Conservation (phyloP, 2,888 invertebrate species). For the Falcaria lacertinaria region DNA sequence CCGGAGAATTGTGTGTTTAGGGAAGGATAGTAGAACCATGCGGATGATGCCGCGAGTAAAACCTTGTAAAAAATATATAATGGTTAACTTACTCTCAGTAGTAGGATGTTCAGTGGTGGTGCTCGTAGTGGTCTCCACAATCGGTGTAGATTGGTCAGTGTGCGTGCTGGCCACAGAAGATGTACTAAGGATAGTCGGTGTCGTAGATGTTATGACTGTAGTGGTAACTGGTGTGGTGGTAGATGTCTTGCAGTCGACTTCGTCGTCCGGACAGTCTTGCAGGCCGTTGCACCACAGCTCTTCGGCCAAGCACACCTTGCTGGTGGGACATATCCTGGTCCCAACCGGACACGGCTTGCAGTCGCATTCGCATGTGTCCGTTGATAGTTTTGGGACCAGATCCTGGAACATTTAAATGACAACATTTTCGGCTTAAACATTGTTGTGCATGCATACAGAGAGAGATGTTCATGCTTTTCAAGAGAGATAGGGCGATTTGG, state of each 20-base stretch:
- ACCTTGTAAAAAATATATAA: too few species aligned
- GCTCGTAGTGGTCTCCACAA: conserved; percentile 16
- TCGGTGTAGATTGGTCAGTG: too few species aligned
- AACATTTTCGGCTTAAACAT: too few species aligned
- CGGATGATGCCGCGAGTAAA: too few species aligned
- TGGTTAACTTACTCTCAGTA: conserved; percentile 46
- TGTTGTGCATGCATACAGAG: too few species aligned
- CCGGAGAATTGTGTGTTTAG: too few species aligned
- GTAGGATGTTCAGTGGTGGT: conserved; percentile 19
- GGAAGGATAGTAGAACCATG: too few species aligned
- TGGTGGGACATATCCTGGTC: conserved; percentile 85
- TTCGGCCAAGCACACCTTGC: conserved; percentile 84
- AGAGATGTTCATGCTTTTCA: too few species aligned
- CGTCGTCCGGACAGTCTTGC: conserved; percentile 91
- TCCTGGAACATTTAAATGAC: conserved; percentile 40
- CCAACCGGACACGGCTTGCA: conserved; percentile 86
- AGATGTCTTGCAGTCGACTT: conserved; percentile 79
- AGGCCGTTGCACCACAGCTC: conserved; percentile 90
- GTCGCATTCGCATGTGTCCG: conserved; percentile 83
- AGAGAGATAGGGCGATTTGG: too few species aligned
- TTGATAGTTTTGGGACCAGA: conserved; percentile 78
- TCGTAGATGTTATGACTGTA: too few species aligned
- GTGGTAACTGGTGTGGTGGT: conserved; percentile 11
- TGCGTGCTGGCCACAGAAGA: too few species aligned
- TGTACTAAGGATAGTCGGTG: too few species aligned